These are phyloP conservation scores for Epizoanthus rinbou DNA, from an alignment of 92 coral and sea anemone genomes.

Conservation along the genomic window DNA sequence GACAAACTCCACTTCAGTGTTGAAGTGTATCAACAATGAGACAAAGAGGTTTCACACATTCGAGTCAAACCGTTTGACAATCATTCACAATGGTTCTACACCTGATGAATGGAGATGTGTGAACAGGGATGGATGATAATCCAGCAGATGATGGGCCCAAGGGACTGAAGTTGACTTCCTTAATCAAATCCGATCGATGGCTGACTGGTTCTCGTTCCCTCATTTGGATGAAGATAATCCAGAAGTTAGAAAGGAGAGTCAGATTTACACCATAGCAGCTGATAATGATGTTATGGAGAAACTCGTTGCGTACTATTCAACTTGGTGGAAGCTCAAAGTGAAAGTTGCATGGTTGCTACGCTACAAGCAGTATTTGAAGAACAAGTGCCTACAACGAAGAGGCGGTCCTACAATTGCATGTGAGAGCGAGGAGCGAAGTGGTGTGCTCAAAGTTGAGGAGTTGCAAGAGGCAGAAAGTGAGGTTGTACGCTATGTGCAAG, in stretches of 20 bases:
- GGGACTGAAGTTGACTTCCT: too few relatives aligned
- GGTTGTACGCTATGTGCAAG: slow-evolving; percentile 22
- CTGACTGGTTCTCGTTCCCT: slow-evolving; percentile 55
- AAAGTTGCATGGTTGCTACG: slow-evolving; percentile 46
- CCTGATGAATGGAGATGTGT: slow-evolving; percentile 52
- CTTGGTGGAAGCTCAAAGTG: slow-evolving; percentile 41
- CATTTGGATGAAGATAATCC: slow-evolving; percentile 51
- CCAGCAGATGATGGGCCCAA: too few relatives aligned
- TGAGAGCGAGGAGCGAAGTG: slow-evolving; percentile 9
- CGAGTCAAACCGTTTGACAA: slow-evolving; percentile 66
- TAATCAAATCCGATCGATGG: too few relatives aligned
- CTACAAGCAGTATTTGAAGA: slow-evolving; percentile 42
- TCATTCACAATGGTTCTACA: slow-evolving; percentile 44
- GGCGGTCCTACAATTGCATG: neutral
- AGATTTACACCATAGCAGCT: slow-evolving; percentile 38
- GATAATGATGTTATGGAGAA: slow-evolving; percentile 26
- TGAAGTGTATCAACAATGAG: slow-evolving; percentile 48
- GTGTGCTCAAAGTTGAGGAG: slow-evolving; percentile 20
- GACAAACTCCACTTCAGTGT: slow-evolving; percentile 60
- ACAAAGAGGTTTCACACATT: slow-evolving; percentile 57
- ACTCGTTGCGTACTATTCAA: slow-evolving; percentile 46
- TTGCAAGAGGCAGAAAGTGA: slow-evolving; percentile 32
- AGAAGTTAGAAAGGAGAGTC: slow-evolving; percentile 56
- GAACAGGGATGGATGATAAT: slow-evolving; percentile 54
- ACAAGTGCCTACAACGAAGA: slow-evolving; percentile 18